Base-by-base conservation (phyloP, 2,888 invertebrate species). In the Belgica antarctica region DNA sequence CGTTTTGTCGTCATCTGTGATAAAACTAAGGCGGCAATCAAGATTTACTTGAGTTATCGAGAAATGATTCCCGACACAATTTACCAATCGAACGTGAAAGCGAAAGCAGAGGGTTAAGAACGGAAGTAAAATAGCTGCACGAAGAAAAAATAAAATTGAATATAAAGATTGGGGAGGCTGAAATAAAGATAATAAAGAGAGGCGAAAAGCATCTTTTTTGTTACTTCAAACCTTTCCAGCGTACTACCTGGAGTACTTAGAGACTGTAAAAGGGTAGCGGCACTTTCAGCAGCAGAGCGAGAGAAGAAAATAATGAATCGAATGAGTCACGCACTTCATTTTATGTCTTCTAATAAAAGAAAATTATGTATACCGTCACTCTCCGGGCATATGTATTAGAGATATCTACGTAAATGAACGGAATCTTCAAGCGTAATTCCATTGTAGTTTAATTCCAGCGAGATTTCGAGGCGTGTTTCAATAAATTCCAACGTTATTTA, bases 301-400 rank as follows among this genome's bases (percentile, higher is more conserved):
- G n/a, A n/a, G n/a, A n/a, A n/a, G n/a, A n/a, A 15, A 59, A 59
- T 59, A 59, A 59, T 59, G 59, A 68, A 68, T 68, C 47, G 68
- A 68, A 68, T 68, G 68, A 68, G 68, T 68, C 68, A 68, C 68
- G 68, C 68, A 68, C 68, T 34, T 27, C 59, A 59, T 59, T 59
- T 59, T 59, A 59, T 19, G 25, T 27, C 27, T 27, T 12, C 27
- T 25, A 59, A 59, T 59, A 59, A 59, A 59, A 59, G 59, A 25
- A 59, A 59, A 59, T 59, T 59, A 59, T 27, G 46, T 46, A 25
- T 25, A 59, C 59, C 25, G 27, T 4, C 59, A 22, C 52, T 52
- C 19, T 12, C 22, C 59, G 22, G 15, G 27, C 59, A 59, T 59
- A 59, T 59, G 59, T 59, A 59, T 19, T 7, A 27, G 27, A 25